Base-by-base conservation (phyloP, 2,113 vertebrate genomes). In the Sturnira hondurensis region DNA sequence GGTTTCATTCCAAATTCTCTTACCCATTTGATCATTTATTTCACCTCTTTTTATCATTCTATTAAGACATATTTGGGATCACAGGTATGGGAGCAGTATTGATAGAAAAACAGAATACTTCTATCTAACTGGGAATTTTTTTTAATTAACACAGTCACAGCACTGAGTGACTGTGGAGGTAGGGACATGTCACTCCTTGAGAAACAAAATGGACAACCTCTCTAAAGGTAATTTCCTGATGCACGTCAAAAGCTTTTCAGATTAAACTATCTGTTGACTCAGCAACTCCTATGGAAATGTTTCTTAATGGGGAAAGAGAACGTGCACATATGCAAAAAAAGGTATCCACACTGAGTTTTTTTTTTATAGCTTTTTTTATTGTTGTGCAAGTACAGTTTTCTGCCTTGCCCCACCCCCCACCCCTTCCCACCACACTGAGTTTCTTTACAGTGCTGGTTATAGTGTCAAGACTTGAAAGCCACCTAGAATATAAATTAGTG, bases 1-100 rank as follows among this genome's bases (percentile, higher is more conserved):
- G 67, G 52, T 43, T 93, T 90, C 70, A 65, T 87, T 93, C 52
- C 63, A 89, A 96, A 93, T 92, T 90, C 80, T 45, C 20, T 12
- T 85, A 43, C 41, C 31, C 41, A 4, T 63, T 87, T 63, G 33
- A 92, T 74, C 33, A 65, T 65, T 20, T 58, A 65, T 65, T 20
- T 58, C 47, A 5, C 65, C 63, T 78, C 41, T 54, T 78, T 76
- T 63, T 67, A 14, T 68, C 78, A 80, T 33, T 83, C 65, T 86
- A 7, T 24, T 56, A 61, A 91, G 67, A 36, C 0, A 3, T 47
- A 56, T 22, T 68, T 94, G 68, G 43, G 54, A 73, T 76, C 56
- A 76, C 24, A 38, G 36, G 4, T 33, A 36, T 26, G 5, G 38
- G 26, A 43, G 12, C 17, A 82, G 38, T 33, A 41, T 45, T 43